Evolutionary conservation across 2,888 invertebrate genomes (phyloP).

Genomic region (Acronicta psi): DNA sequence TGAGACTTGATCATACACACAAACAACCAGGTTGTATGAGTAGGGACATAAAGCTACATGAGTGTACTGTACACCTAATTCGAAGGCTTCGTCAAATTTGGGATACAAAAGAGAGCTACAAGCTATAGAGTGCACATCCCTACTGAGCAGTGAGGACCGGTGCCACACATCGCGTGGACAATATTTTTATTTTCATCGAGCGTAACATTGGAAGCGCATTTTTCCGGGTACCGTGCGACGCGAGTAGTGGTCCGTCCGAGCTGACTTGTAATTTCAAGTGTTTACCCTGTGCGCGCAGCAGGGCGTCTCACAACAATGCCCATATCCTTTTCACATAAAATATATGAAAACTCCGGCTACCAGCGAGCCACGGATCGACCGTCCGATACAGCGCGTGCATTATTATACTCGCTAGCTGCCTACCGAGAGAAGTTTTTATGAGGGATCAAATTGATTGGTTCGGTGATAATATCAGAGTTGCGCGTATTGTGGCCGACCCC

Average conservation of each 20-base stretch:
- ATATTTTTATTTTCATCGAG: slow-evolving; percentile 81
- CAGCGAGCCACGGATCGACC: slow-evolving; percentile 82
- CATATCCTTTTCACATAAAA: slow-evolving; percentile 89
- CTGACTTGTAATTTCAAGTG: slow-evolving; percentile 88
- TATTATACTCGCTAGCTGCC: slow-evolving; percentile 83
- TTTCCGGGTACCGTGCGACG: slow-evolving; percentile 68
- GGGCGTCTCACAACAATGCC: slow-evolving; percentile 86
- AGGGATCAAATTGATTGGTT: slow-evolving; percentile 89
- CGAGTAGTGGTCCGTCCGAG: slow-evolving; percentile 68
- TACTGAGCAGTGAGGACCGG: slow-evolving; percentile 40
- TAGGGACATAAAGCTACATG: no score
- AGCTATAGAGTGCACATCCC: background rate
- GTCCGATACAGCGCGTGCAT: slow-evolving; percentile 80
- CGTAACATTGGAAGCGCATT: slow-evolving; percentile 88
- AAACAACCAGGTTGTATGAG: no score
- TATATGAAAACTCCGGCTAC: slow-evolving; percentile 87
- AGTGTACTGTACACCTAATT: background rate
- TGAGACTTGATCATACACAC: no score
- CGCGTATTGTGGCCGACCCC: slow-evolving; percentile 72
- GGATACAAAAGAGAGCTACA: background rate
- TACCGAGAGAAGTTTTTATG: slow-evolving; percentile 87
- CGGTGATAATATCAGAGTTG: slow-evolving; percentile 84
- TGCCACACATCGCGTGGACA: slow-evolving; percentile 64
- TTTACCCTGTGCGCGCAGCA: slow-evolving; percentile 84
- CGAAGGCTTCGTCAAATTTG: background rate